phyloP scores from a whole-genome alignment of 2,888 invertebrate genomes.

The Macrosiphum euphorbiae region DNA sequence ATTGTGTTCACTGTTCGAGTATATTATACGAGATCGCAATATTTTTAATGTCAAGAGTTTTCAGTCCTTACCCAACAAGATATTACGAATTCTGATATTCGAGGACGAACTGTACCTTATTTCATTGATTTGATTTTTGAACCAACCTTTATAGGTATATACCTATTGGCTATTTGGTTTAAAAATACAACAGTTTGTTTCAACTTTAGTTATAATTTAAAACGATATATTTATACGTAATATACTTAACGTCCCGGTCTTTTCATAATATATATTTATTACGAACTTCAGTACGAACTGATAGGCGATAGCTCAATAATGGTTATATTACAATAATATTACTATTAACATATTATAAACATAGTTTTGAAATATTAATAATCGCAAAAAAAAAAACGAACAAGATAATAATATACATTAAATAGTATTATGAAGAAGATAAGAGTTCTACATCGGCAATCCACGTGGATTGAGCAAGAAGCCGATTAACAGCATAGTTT shows the following conservation, averaged over 20 bases:
- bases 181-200: not conserved
- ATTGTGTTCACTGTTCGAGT: not conserved
- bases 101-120: not conserved
- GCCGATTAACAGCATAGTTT: not conserved
- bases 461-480: not conserved
- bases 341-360: too few relatives aligned
- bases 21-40: not conserved
- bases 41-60: not conserved
- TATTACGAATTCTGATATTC: not conserved
- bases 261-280: too few relatives aligned
- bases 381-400: not conserved
- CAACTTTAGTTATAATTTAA: not conserved
- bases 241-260: too few relatives aligned
- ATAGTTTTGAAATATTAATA: not conserved
- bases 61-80: not conserved
- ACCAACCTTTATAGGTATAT: not conserved
- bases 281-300: too few relatives aligned
- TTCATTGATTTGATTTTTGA: not conserved
- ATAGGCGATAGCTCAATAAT: too few relatives aligned
- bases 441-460: not conserved
- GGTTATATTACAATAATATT: too few relatives aligned
- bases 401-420: not conserved
- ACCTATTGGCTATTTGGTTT: too few relatives aligned
- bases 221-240: not conserved
- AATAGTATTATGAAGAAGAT: not conserved